Evolutionary conservation across 2,888 invertebrate genomes (phyloP).

Genomic region (Bembecia ichneumoniformis): DNA sequence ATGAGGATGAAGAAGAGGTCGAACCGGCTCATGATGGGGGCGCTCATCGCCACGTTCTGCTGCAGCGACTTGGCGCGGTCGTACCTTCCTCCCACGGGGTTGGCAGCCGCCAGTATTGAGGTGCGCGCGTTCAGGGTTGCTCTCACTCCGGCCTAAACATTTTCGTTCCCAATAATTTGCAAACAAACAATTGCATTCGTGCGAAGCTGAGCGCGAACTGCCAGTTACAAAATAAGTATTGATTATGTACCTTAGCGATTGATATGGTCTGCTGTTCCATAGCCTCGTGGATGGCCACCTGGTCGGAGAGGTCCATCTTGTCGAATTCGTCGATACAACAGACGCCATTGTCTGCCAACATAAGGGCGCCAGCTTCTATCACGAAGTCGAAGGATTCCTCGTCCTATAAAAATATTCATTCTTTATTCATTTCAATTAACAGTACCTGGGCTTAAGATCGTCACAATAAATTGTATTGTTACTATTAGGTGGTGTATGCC

Average conservation of each 20-base stretch:
- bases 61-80: slow-evolving; percentile 94
- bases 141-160: slow-evolving; percentile 89
- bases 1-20: slow-evolving; percentile 98
- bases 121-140: slow-evolving; percentile 98
- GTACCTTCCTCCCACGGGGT: slow-evolving; percentile 97
- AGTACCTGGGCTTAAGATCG: too few species aligned
- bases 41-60: slow-evolving; percentile 93
- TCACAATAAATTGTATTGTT: too few species aligned
- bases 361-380: slow-evolving; percentile 99
- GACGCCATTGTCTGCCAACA: slow-evolving; percentile 99
- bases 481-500: too few species aligned
- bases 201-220: too few species aligned
- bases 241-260: slow-evolving; percentile 84
- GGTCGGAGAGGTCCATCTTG: slow-evolving; percentile 98
- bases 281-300: slow-evolving; percentile 99
- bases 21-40: slow-evolving; percentile 99
- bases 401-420: slow-evolving; percentile 63
- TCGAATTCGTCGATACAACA: slow-evolving; percentile 99
- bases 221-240: background rate
- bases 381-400: slow-evolving; percentile 99
- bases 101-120: slow-evolving; percentile 97
- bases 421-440: too few species aligned
- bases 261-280: slow-evolving; percentile 99
- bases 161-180: too few species aligned
- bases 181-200: too few species aligned